Base-by-base conservation (phyloP, 2,797 vertebrate genomes). In the Emydoidea blandingii region DNA sequence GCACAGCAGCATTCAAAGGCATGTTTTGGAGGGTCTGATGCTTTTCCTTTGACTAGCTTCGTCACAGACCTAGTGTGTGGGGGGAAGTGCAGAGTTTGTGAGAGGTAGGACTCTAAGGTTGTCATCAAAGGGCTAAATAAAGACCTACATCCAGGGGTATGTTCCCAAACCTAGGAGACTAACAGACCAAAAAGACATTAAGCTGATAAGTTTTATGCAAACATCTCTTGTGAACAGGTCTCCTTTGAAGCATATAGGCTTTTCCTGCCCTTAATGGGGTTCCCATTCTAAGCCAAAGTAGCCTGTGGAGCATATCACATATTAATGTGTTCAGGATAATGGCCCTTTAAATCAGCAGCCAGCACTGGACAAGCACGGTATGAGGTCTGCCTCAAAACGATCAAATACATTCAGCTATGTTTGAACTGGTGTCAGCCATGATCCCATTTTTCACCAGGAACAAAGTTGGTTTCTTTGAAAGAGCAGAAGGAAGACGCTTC, bases 21-120 rank as follows among this genome's bases (percentile, higher is more conserved):
- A 79, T n/a, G 29, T 15, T 89, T 91, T 96, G 16, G 41, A 84
- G 94, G 79, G 57, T 78, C 80, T 86, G 68, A 68, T 82, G 88
- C 85, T 57, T 80, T 96, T 57, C 18, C 34, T 89, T 90, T 93
- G 92, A 81, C 86, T 83, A 83, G 59, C 31, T 82, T 84, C 76
- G 68, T 68, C 82, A 89, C 78, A 88, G 82, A 93, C 91, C 68
- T 34, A 50, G 0, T 0, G 91, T 78, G 31, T 78, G 3, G 76
- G 68, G 96, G 84, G 80, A 81, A 83, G 95, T 92, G 92, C 87
- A 82, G 92, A 87, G 29, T 34, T 78, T 81, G 74, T 86, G 87
- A 91, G 88, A 95, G 93, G 88, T 89, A 92, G 97, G 87, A 90
- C 90, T 96, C 94, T 91, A 80, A 96, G 87, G 93, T 95, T 95